Percentiles rank a stretch among this genome's conserved stretches.
These are phyloP conservation scores for Cremastobaeus sp. DNA, from an alignment of 2,888 invertebrate genomes.

Conservation along the genomic window DNA sequence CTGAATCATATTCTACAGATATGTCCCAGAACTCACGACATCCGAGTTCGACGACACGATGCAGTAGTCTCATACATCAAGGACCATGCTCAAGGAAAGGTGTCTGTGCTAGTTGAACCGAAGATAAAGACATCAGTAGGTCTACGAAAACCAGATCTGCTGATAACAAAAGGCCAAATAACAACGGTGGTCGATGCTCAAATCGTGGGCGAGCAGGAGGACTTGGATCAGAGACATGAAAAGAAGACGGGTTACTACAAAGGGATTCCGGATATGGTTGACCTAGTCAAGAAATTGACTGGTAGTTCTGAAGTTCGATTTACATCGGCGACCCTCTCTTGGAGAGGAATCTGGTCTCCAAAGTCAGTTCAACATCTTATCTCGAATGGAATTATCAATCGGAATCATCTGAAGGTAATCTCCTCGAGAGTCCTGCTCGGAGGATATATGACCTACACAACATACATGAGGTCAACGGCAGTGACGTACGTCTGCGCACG, in stretches of 20 bases:
- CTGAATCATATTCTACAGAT: conserved; percentile 69
- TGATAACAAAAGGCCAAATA: conserved; percentile 1
- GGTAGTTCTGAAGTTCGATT: conserved; percentile 1
- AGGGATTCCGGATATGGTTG: not conserved
- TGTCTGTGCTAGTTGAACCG: conserved; percentile 62
- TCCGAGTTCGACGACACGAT: conserved; percentile 69
- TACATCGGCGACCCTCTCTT: conserved; percentile 51
- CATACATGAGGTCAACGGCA: conserved; percentile 1
- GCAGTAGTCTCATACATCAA: conserved; percentile 56
- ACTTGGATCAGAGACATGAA: conserved; percentile 4
- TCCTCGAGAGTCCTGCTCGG: conserved; percentile 29
- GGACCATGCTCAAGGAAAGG: not conserved
- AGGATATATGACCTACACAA: not conserved
- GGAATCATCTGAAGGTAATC: not conserved
- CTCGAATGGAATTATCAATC: no score
- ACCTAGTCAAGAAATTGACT: not conserved
- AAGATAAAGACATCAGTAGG: conserved; percentile 55
- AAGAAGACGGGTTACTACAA: conserved; percentile 1
- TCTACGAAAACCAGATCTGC: conserved; percentile 49
- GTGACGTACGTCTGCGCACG: no score
- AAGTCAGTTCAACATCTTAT: no score
- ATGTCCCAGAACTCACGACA: conserved; percentile 71
- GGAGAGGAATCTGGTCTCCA: conserved; percentile 54
- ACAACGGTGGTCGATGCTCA: conserved; percentile 45
- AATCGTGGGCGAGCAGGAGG: conserved; percentile 37